These are phyloP conservation scores for Amblyopsis rosae DNA, from an alignment of 2,113 vertebrate genomes.

Conservation along the genomic window DNA sequence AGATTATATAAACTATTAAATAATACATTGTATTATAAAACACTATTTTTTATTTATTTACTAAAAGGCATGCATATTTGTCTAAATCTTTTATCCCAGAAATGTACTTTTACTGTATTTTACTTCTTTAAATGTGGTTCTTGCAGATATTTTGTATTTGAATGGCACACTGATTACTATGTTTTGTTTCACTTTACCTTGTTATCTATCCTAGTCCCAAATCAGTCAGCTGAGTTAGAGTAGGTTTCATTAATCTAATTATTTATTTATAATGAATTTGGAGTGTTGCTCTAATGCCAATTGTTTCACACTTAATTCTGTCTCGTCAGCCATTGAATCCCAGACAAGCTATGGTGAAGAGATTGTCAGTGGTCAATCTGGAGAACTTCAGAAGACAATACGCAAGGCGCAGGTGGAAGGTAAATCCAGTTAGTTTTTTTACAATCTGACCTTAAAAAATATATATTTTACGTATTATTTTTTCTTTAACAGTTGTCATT, in stretches of 20 bases:
- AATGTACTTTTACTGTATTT: background rate
- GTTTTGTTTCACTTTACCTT: background rate
- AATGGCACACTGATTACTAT: constrained; percentile 9
- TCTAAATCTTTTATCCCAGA: background rate
- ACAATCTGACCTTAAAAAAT: no score
- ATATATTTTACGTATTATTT: constrained; percentile 11
- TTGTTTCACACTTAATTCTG: constrained; percentile 25
- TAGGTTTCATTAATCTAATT: background rate
- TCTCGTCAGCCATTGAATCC: constrained; percentile 83
- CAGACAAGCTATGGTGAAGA: constrained; percentile 86
- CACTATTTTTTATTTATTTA: constrained; percentile 2
- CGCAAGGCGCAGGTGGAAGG: constrained; percentile 91
- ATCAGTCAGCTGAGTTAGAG: background rate
- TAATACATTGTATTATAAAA: constrained; percentile 5
- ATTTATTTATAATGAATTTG: background rate
- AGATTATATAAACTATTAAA: constrained; percentile 10
- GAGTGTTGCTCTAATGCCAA: constrained; percentile 9
- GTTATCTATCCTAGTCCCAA: no score
- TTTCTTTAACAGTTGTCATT: constrained; percentile 82
- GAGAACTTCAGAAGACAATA: constrained; percentile 94
- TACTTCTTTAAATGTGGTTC: background rate
- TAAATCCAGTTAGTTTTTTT: constrained; percentile 42
- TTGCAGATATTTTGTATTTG: background rate
- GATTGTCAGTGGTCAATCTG: constrained; percentile 89
- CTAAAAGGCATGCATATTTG: constrained; percentile 19